These are phyloP conservation scores for Dryadula phaetusa DNA, from an alignment of 2,888 invertebrate genomes.

Conservation along the genomic window DNA sequence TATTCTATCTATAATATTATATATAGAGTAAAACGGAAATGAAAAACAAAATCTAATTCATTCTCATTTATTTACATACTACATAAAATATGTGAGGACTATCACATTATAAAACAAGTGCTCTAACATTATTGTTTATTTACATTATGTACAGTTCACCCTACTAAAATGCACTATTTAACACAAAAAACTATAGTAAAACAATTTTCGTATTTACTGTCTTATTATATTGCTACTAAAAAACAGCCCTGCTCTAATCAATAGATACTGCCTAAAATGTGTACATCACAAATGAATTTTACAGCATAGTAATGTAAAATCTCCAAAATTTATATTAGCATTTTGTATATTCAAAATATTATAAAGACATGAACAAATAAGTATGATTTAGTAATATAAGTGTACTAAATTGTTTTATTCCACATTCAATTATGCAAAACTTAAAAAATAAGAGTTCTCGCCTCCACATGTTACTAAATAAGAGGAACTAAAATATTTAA, in stretches of 20 bases:
- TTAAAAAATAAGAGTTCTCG: slow-evolving; percentile 45
- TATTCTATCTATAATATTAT: neutral
- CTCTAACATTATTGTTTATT: slow-evolving; percentile 56
- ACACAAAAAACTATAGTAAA: slow-evolving; percentile 41
- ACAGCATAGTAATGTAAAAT: neutral
- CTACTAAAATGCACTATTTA: slow-evolving; percentile 66
- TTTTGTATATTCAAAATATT: neutral
- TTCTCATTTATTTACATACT: slow-evolving; percentile 82
- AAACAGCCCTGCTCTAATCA: neutral
- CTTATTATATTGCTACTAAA: neutral
- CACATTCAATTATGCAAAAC: slow-evolving; percentile 37
- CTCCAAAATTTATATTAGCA: neutral
- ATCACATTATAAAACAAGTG: slow-evolving; percentile 82
- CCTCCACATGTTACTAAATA: slow-evolving; percentile 45
- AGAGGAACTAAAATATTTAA: slow-evolving; percentile 54
- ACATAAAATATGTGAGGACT: slow-evolving; percentile 68
- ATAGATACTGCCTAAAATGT: neutral
- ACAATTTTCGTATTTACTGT: slow-evolving; percentile 38
- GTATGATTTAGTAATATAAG: slow-evolving; percentile 10
- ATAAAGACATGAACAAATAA: neutral
- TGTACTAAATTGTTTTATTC: slow-evolving; percentile 41
- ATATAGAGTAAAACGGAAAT: slow-evolving; percentile 7
- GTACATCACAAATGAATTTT: neutral
- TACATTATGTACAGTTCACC: slow-evolving; percentile 73
- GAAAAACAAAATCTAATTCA: slow-evolving; percentile 64